Conservation (phyloP, 2,113 vertebrate genomes). For the Vulpes lagopus region DNA sequence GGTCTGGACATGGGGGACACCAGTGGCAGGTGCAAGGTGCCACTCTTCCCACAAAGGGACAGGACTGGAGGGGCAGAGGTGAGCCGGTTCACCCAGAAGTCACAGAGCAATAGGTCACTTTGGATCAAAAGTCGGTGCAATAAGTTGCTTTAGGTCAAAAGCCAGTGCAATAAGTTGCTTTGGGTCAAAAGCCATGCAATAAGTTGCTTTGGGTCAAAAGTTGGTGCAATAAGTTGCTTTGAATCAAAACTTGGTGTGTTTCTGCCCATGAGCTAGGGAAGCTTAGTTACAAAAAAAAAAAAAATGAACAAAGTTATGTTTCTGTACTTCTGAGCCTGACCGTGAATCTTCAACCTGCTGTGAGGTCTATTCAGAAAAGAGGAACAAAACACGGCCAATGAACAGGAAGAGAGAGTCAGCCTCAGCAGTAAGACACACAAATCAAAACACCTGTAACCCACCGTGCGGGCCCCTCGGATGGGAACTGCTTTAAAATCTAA, state of each 20-base stretch:
- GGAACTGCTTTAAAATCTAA: neutral
- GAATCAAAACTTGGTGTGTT: slow-evolving; percentile 11
- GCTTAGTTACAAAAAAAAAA: neutral
- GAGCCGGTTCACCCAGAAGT: neutral
- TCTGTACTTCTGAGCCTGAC: neutral
- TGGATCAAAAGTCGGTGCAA: neutral
- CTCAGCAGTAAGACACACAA: neutral
- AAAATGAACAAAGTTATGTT: slow-evolving; percentile 53
- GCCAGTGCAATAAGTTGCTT: neutral
- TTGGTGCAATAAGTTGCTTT: neutral
- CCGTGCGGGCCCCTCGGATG: neutral
- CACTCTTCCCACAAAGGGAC: neutral
- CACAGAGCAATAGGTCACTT: neutral
- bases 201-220: no score
- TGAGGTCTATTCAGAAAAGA: slow-evolving; percentile 53
- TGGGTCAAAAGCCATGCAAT: no score
- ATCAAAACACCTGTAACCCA: neutral
- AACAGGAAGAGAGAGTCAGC: neutral
- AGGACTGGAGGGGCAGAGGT: neutral
- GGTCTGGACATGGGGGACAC: neutral
- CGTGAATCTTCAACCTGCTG: slow-evolving; percentile 51
- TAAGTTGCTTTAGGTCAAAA: neutral
- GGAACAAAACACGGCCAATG: neutral
- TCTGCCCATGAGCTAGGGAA: neutral
- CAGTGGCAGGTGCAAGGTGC: no score